These are phyloP conservation scores for Prochilodus magdalenae DNA, from an alignment of 2,113 vertebrate species.

Conservation along the genomic window DNA sequence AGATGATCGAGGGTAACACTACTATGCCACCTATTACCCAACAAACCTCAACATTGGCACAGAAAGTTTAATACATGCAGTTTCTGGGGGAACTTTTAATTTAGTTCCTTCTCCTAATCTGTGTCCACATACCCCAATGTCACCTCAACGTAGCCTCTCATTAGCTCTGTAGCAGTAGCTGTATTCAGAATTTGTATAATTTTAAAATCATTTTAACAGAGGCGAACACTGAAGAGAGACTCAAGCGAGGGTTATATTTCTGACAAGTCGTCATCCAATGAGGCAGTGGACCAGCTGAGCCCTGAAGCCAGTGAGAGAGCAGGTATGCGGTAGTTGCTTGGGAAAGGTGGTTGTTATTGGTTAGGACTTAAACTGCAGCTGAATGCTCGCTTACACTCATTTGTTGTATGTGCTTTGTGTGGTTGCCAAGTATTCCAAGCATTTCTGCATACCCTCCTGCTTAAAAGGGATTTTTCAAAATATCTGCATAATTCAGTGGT, in stretches of 20 bases:
- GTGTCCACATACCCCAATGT: background rate
- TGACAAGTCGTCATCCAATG: slow-evolving; percentile 77
- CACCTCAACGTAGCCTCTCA: background rate
- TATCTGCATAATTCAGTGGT: background rate
- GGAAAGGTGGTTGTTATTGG: slow-evolving; percentile 9
- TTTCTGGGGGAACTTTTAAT: too few species aligned
- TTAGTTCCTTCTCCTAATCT: too few species aligned
- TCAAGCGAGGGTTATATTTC: slow-evolving; percentile 74
- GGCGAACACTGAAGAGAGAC: slow-evolving; percentile 69
- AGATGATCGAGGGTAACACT: too few species aligned
- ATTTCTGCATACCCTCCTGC: background rate
- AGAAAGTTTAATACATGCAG: too few species aligned
- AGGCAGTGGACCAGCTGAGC: slow-evolving; percentile 76
- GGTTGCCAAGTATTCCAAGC: background rate
- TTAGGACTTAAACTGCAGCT: slow-evolving; percentile 4
- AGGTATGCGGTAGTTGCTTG: slow-evolving; percentile 71
- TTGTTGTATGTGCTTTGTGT: slow-evolving; percentile 18
- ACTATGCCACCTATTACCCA: too few species aligned
- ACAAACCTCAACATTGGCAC: too few species aligned
- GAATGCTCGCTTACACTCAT: slow-evolving; percentile 25
- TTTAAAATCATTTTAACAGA: slow-evolving; percentile 81
- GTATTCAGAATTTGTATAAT: slow-evolving; percentile 69
- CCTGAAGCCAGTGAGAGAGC: slow-evolving; percentile 75
- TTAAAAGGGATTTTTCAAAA: background rate
- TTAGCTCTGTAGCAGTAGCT: slow-evolving; percentile 15